These are phyloP conservation scores for Xylocopa sonorina DNA, from an alignment of 1,140 invertebrate species.

Conservation along the genomic window DNA sequence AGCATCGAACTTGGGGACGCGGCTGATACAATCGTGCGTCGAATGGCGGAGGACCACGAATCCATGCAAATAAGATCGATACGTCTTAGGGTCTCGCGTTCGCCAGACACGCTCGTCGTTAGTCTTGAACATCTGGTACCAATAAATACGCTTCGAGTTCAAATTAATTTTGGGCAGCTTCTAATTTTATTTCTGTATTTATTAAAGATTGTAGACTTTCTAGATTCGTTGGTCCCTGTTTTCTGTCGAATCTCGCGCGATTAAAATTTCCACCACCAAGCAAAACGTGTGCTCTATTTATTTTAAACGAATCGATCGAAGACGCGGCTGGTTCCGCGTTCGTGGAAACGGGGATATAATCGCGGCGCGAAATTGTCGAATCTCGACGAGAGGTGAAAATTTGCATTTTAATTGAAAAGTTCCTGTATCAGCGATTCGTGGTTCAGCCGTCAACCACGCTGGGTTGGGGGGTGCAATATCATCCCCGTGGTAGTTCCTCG, in stretches of 20 bases:
- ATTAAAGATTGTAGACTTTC: too few relatives aligned
- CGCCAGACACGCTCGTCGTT: too few relatives aligned
- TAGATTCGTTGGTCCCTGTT: too few relatives aligned
- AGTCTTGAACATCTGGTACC: too few relatives aligned
- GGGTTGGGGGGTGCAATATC: slow-evolving; percentile 15
- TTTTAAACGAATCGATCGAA: neutral
- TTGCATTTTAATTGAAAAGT: slow-evolving; percentile 46
- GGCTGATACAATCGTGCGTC: neutral
- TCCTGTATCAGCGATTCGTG: slow-evolving; percentile 24
- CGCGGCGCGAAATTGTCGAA: neutral
- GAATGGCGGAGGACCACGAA: neutral
- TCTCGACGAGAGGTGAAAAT: neutral
- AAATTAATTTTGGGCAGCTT: too few relatives aligned
- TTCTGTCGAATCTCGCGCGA: neutral
- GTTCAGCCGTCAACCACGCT: slow-evolving; percentile 14
- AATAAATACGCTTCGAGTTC: too few relatives aligned
- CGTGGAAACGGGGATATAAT: neutral
- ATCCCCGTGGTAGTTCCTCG: slow-evolving; percentile 10
- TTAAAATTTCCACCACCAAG: neutral
- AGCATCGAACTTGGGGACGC: neutral
- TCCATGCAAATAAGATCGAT: neutral
- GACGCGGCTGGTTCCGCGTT: neutral
- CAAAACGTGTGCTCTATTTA: neutral
- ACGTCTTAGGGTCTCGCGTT: neutral
- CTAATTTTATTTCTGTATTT: too few relatives aligned